phyloP scores from a whole-genome alignment of 2,888 invertebrate genomes.

The Lottia scabra region DNA sequence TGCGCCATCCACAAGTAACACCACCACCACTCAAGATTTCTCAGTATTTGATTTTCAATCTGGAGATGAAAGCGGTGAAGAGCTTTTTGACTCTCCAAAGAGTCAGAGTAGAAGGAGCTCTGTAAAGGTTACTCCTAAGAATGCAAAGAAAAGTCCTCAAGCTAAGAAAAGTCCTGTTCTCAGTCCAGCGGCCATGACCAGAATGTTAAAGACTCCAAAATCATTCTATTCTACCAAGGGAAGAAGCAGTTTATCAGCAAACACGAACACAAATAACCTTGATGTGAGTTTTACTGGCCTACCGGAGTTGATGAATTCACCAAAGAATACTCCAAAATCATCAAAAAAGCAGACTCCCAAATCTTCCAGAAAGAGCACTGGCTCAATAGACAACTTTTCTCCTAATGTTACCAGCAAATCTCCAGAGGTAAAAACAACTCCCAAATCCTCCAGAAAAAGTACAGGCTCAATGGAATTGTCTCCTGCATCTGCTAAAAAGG shows the following conservation, averaged over 20 bases:
- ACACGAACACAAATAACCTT: not conserved
- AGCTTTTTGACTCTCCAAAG: conserved; percentile 6
- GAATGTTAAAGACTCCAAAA: not conserved
- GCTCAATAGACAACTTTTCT: conserved; percentile 18
- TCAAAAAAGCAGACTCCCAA: conserved; percentile 20
- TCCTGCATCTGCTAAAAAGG: conserved; percentile 7
- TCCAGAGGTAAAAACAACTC: conserved; percentile 12
- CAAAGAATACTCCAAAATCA: conserved; percentile 21
- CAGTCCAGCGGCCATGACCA: conserved; percentile 16
- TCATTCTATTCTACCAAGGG: conserved; percentile 15
- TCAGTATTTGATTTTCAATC: not conserved
- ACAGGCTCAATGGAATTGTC: not conserved
- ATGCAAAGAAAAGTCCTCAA: conserved; percentile 17
- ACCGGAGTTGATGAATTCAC: conserved; percentile 24
- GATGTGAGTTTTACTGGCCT: conserved; percentile 29
- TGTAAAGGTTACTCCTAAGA: conserved; percentile 6
- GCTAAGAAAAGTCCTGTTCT: not conserved
- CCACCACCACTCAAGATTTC: not conserved
- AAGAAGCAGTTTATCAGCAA: conserved; percentile 9
- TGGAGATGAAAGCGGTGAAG: not conserved
- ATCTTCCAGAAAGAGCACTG: conserved; percentile 18
- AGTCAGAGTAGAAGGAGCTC: not conserved
- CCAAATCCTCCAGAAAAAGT: conserved; percentile 13
- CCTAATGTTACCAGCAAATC: conserved; percentile 31
- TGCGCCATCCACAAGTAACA: not conserved